phyloP scores from a whole-genome alignment of 2,888 invertebrate species.

The Tortricodes alternella region DNA sequence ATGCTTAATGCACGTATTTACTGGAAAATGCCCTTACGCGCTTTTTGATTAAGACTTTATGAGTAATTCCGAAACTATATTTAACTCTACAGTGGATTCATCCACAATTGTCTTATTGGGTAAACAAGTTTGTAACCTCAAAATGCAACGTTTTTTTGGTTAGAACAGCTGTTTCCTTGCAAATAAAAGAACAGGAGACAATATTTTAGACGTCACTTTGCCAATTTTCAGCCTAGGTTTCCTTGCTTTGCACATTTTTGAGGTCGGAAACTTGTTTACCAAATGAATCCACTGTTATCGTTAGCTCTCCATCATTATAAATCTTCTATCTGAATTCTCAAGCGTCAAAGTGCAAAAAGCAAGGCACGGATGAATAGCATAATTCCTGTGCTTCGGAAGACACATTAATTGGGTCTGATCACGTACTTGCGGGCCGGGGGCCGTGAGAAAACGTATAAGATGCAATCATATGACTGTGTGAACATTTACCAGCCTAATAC shows the following conservation, averaged over 20 bases:
- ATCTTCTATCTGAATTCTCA: not conserved
- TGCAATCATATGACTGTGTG: slow-evolving; percentile 4
- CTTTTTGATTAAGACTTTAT: not conserved
- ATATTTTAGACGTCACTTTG: too few relatives aligned
- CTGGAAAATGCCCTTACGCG: not conserved
- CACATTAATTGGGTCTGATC: slow-evolving; percentile 20
- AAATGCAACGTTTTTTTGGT: too few relatives aligned
- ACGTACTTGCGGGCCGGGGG: slow-evolving; percentile 5
- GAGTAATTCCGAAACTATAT: not conserved
- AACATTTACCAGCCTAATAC: too few relatives aligned
- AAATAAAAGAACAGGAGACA: too few relatives aligned
- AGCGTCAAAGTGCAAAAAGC: not conserved
- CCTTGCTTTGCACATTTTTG: too few relatives aligned
- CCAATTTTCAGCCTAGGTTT: too few relatives aligned
- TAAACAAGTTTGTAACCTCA: too few relatives aligned
- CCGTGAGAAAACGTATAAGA: slow-evolving; percentile 19
- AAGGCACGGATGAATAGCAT: not conserved
- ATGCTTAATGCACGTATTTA: not conserved
- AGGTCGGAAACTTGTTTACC: too few relatives aligned
- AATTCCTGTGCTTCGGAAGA: slow-evolving; percentile 16
- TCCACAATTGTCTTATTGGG: too few relatives aligned
- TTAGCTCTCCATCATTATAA: not conserved
- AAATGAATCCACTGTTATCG: not conserved
- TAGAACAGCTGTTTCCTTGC: too few relatives aligned
- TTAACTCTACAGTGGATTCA: too few relatives aligned